Evolutionary conservation across 2,888 invertebrate genomes (phyloP).

Genomic region (Frankliniella intonsa): DNA sequence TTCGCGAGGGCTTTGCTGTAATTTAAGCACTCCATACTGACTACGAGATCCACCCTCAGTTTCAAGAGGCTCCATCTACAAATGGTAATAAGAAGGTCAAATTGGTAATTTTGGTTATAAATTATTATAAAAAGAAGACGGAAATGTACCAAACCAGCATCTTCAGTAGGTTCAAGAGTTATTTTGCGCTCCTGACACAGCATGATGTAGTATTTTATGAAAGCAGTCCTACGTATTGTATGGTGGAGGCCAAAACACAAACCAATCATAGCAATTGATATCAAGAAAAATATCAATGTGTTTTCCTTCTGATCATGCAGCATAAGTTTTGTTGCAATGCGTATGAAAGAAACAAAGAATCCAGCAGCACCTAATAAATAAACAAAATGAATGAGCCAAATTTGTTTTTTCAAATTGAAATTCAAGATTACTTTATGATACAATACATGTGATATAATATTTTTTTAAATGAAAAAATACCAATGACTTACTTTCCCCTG

Average conservation of each 20-base stretch:
- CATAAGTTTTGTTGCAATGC: slow-evolving; percentile 76
- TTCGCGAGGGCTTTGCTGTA: slow-evolving; percentile 51
- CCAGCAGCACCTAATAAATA: slow-evolving; percentile 70
- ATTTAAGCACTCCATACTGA: slow-evolving; percentile 70
- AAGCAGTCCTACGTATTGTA: slow-evolving; percentile 70
- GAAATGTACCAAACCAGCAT: slow-evolving; percentile 65
- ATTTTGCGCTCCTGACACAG: slow-evolving; percentile 71
- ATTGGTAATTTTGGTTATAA: slow-evolving; percentile 33
- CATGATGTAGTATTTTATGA: slow-evolving; percentile 76
- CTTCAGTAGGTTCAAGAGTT: slow-evolving; percentile 78
- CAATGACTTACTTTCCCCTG: slow-evolving; percentile 76
- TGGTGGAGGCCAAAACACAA: slow-evolving; percentile 74
- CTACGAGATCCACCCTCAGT: slow-evolving; percentile 49
- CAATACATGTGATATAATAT: neutral
- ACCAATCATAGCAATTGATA: slow-evolving; percentile 71
- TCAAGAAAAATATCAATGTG: slow-evolving; percentile 79
- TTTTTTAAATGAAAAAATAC: neutral
- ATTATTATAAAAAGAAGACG: slow-evolving; percentile 27
- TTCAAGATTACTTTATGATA: neutral
- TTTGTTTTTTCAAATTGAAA: neutral
- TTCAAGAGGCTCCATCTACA: slow-evolving; percentile 60
- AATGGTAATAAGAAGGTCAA: slow-evolving; percentile 36
- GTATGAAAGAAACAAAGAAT: slow-evolving; percentile 77
- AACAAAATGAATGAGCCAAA: neutral
- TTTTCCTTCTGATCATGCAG: slow-evolving; percentile 72